Conservation (phyloP, 30 jellyfish, hydroid and myxozoan genomes). For the Euphysa ruthae region DNA sequence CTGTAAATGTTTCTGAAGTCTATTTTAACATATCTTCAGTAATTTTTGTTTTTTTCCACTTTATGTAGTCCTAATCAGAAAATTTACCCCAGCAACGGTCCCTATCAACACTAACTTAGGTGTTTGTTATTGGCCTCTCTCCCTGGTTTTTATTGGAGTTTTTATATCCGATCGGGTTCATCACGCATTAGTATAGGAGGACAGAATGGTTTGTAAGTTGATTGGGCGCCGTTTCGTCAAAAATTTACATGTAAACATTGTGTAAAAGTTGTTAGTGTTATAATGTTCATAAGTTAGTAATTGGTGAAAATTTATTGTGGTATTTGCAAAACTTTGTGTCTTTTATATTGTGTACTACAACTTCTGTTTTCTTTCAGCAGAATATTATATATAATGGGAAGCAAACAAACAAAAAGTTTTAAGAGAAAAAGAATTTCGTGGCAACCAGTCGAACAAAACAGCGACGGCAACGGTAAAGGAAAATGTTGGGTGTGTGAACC, state of each 20-base stretch:
- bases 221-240: too few species aligned
- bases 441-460: constrained; percentile 8
- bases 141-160: too few species aligned
- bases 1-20: background rate
- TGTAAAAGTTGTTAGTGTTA: too few species aligned
- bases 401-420: background rate
- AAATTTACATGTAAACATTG: too few species aligned
- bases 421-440: background rate
- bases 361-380: background rate
- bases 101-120: too few species aligned
- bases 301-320: background rate
- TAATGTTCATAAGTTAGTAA: background rate
- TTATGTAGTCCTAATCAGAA: background rate
- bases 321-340: background rate
- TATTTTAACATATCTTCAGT: background rate
- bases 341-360: background rate
- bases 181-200: too few species aligned
- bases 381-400: background rate
- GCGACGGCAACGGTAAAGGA: background rate
- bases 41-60: background rate
- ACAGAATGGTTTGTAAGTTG: too few species aligned
- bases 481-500: background rate
- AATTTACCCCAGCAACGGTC: too few species aligned
- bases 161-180: too few species aligned
- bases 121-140: too few species aligned